Evolutionary conservation across 2,888 invertebrate genomes (phyloP), one percentile per base, ranked within the genome.

Genomic region (Megastigmus dorsalis): DNA sequence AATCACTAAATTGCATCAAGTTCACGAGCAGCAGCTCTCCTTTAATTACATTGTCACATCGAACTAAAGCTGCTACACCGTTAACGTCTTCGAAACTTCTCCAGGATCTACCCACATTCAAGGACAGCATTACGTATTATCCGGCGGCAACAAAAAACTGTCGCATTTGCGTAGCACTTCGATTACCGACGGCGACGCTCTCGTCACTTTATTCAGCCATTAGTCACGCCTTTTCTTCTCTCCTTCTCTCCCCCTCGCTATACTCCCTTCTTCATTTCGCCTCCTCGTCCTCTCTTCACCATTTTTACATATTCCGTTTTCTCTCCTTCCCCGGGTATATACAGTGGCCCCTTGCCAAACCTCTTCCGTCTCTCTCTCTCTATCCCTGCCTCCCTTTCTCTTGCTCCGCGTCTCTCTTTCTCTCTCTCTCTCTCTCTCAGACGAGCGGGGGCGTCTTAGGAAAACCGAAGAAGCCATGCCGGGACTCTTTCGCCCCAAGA

Each of bases 291-390:
- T 28, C 50, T 45, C 43, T n/a, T n/a, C 62, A 23, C 30, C 57
- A 73, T 77, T 73, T 75, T 69, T 72, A 72, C 72, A 68, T 68
- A 69, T 72, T 74, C 68, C 72, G 72, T 68, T 72, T 77, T 68
- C 62, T 55, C 50, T 45, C 50, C 15, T 2, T 45, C 67, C 41
- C 45, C 57, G 10, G 28, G 3, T 7, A 38, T 78, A 77, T 75
- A 72, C 74, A 74, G 52, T 78, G 79, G 79, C 79, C 74, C 45
- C 60, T 72, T 79, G 79, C 80, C 81, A 81, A 79, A 63, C 75
- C 67, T 63, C 66, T 59, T 68, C 75, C 74, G 66, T 74, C 75
- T 74, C 73, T 70, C 67, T 75, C 36, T 15, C 45, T 67, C 57
- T 36, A 23, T 26, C n/a, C n/a, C n/a, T n/a, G n/a, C n/a, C n/a